Evolutionary conservation across 2,888 invertebrate species (phyloP).

Genomic region (Drosophila hawaiiensis): DNA sequence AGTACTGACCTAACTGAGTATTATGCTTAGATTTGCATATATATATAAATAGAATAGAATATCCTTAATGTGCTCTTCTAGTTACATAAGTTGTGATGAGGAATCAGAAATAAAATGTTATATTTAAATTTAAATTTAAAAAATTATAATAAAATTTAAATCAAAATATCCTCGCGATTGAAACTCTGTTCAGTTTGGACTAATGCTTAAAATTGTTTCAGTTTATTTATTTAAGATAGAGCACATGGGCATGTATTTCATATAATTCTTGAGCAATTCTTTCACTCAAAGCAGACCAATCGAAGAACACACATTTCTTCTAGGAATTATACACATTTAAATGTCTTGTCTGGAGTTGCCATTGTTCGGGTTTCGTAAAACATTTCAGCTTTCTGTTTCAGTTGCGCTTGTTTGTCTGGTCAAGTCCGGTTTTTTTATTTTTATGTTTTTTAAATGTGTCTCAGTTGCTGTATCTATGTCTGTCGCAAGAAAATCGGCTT

Average conservation of each 20-base stretch:
- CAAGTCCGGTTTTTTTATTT: slow-evolving; percentile 35
- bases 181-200: neutral
- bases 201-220: neutral
- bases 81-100: neutral
- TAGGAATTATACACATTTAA: slow-evolving; percentile 16
- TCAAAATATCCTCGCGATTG: neutral
- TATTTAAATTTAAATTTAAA: neutral
- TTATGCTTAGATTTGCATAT: neutral
- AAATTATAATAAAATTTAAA: neutral
- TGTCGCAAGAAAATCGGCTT: slow-evolving; percentile 58
- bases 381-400: slow-evolving; percentile 53
- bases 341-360: slow-evolving; percentile 37
- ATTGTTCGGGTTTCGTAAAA: slow-evolving; percentile 38
- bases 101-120: neutral
- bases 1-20: slow-evolving; percentile 26
- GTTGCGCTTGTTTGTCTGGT: slow-evolving; percentile 10
- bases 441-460: slow-evolving; percentile 1
- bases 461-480: slow-evolving; percentile 31
- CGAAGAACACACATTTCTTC: neutral
- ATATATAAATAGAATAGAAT: neutral
- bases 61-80: neutral
- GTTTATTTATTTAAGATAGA: neutral
- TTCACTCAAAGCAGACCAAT: neutral
- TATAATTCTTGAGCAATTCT: neutral
- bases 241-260: neutral